These are phyloP conservation scores for Pandion haliaetus DNA, from an alignment of 2,113 vertebrate species.

Conservation along the genomic window DNA sequence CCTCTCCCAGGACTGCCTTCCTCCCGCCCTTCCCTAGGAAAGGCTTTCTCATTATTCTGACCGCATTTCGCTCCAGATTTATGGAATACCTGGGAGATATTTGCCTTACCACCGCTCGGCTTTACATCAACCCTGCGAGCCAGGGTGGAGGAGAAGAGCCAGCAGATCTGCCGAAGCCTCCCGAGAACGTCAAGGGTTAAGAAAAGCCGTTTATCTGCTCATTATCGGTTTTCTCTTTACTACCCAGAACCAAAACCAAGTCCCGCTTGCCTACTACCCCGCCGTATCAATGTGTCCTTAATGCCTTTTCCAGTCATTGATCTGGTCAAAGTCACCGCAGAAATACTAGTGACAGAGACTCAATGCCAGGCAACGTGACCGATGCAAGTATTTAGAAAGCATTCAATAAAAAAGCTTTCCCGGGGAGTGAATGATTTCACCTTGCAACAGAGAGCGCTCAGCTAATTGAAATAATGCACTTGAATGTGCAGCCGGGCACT, in stretches of 20 bases:
- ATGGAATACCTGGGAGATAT: neutral
- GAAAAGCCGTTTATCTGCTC: neutral
- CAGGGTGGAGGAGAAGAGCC: neutral
- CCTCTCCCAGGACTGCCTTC: neutral
- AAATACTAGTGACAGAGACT: slow-evolving; percentile 57
- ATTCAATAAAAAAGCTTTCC: slow-evolving; percentile 40
- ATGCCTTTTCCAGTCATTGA: slow-evolving; percentile 61
- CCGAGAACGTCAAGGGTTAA: slow-evolving; percentile 33
- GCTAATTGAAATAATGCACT: slow-evolving; percentile 48
- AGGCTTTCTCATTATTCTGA: neutral
- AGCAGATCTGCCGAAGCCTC: neutral
- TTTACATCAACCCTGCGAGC: neutral
- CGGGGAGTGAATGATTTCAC: slow-evolving; percentile 30
- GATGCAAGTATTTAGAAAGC: slow-evolving; percentile 21
- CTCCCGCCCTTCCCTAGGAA: neutral
- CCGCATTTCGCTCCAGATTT: neutral
- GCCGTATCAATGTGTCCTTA: slow-evolving; percentile 17
- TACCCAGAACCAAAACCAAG: neutral
- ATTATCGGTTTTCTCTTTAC: neutral
- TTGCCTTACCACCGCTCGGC: neutral
- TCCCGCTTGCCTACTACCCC: neutral
- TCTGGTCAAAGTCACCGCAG: slow-evolving; percentile 58
- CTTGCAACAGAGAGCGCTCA: slow-evolving; percentile 12
- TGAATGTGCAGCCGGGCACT: neutral
- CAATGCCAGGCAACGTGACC: slow-evolving; percentile 42